Percentiles rank a stretch among this genome's conserved stretches.
Evolutionary conservation across 2,888 invertebrate genomes (phyloP).

Genomic region (Altica lythri): DNA sequence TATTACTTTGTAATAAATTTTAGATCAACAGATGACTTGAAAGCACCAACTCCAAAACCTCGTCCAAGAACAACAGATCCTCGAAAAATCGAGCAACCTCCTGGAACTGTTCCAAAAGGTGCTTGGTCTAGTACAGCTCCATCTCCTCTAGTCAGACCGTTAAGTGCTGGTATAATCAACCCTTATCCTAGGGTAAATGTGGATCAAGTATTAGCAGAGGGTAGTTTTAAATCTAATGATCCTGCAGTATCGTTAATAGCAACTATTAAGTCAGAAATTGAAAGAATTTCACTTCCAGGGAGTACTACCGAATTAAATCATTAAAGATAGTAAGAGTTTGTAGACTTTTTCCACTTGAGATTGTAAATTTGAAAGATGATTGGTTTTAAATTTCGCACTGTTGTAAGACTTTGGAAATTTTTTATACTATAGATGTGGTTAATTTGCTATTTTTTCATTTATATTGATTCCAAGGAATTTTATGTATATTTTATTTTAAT

Average conservation of each 20-base stretch:
- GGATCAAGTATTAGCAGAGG: slow-evolving; percentile 63
- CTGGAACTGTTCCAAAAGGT: slow-evolving; percentile 53
- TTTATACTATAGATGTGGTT: too few relatives aligned
- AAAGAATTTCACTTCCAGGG: slow-evolving; percentile 55
- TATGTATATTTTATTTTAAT: neutral
- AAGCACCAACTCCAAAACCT: slow-evolving; percentile 40
- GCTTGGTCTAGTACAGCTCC: slow-evolving; percentile 62
- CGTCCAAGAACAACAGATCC: slow-evolving; percentile 55
- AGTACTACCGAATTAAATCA: slow-evolving; percentile 50
- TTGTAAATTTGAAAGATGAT: too few relatives aligned
- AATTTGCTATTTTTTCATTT: too few relatives aligned
- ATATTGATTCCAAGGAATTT: too few relatives aligned
- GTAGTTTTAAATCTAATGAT: slow-evolving; percentile 65
- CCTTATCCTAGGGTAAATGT: slow-evolving; percentile 59
- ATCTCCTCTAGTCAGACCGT: slow-evolving; percentile 62
- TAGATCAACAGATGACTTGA: slow-evolving; percentile 40
- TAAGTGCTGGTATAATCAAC: slow-evolving; percentile 69
- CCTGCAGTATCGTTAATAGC: slow-evolving; percentile 83
- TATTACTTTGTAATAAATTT: too few relatives aligned
- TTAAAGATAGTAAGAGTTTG: too few relatives aligned
- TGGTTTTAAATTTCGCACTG: too few relatives aligned
- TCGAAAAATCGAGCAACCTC: slow-evolving; percentile 47
- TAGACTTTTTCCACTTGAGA: too few relatives aligned
- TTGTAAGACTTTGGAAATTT: too few relatives aligned
- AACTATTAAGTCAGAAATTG: slow-evolving; percentile 77